Evolutionary conservation across 1,140 invertebrate genomes (phyloP).

Genomic region (Zaprionus lachaisei): DNA sequence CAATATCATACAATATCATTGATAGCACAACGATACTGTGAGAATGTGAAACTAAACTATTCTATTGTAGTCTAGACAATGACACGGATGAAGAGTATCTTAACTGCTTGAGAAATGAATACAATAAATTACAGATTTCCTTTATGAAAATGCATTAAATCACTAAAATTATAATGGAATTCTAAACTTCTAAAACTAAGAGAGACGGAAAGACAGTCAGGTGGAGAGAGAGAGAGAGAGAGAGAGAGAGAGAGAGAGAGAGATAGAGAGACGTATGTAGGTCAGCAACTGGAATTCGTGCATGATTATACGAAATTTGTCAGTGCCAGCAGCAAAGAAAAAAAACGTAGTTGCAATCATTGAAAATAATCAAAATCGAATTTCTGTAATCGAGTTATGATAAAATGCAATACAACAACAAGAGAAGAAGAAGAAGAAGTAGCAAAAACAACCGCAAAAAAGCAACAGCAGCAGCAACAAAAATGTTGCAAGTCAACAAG

Average conservation of each 20-base stretch:
- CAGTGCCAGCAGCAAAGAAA: not conserved
- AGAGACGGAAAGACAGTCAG: not conserved
- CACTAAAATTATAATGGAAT: not conserved
- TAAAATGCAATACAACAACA: conserved; percentile 25
- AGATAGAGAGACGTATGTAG: conserved; percentile 22
- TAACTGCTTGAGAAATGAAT: not conserved
- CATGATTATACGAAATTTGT: conserved; percentile 26
- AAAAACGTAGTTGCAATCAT: conserved; percentile 31
- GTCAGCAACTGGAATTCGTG: conserved; percentile 35
- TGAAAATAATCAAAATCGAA: conserved; percentile 46
- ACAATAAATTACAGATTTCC: not conserved
- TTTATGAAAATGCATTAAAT: conserved; percentile 1
- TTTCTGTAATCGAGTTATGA: conserved; percentile 55
- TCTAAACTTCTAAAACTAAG: too few species aligned
- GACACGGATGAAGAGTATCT: not conserved
- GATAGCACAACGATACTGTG: not conserved
- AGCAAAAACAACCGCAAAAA: conserved; percentile 17
- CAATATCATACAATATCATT: not conserved
- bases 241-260: not conserved
- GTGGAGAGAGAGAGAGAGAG: conserved; percentile 1
- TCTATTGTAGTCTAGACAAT: conserved; percentile 5
- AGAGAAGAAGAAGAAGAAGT: conserved; percentile 8
- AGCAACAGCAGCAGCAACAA: conserved; percentile 17
- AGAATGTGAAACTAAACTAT: conserved; percentile 3
- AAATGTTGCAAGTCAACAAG: conserved; percentile 50